phyloP scores from a whole-genome alignment of 2,888 invertebrate species.

The Patella depressa region DNA sequence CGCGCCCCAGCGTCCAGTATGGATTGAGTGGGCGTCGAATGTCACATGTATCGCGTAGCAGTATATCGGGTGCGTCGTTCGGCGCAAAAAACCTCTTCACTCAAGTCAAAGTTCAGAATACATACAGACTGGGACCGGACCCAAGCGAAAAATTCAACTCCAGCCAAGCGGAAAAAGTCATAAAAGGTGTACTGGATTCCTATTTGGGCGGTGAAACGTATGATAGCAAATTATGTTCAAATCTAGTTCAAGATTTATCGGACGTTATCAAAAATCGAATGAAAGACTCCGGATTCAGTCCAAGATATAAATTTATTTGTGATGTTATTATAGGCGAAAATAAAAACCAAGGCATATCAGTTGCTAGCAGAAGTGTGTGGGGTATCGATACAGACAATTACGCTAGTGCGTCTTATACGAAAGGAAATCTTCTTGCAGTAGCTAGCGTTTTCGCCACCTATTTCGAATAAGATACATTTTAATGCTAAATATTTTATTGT shows the following conservation, averaged over 20 bases:
- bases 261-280: constrained; percentile 62
- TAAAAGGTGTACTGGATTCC: constrained; percentile 52
- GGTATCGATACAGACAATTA: constrained; percentile 61
- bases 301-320: constrained; percentile 62
- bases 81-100: constrained; percentile 46
- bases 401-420: constrained; percentile 55
- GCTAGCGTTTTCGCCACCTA: constrained; percentile 63
- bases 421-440: constrained; percentile 58
- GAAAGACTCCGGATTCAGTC: constrained; percentile 56
- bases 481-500: no score
- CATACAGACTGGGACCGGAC: constrained; percentile 57
- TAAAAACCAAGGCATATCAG: constrained; percentile 54
- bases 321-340: constrained; percentile 62
- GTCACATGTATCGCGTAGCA: constrained; percentile 54
- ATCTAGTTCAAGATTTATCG: constrained; percentile 56
- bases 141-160: constrained; percentile 55
- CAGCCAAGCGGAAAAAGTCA: constrained; percentile 46
- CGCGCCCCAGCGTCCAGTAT: constrained; percentile 54
- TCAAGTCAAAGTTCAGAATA: constrained; percentile 54
- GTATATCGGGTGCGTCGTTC: constrained; percentile 54
- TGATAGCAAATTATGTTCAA: constrained; percentile 55
- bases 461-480: constrained; percentile 48
- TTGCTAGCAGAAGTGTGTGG: constrained; percentile 62
- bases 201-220: constrained; percentile 63
- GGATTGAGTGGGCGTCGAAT: constrained; percentile 47